Conservation (phyloP, 2,888 invertebrate genomes). For the Tenthredo livida region DNA sequence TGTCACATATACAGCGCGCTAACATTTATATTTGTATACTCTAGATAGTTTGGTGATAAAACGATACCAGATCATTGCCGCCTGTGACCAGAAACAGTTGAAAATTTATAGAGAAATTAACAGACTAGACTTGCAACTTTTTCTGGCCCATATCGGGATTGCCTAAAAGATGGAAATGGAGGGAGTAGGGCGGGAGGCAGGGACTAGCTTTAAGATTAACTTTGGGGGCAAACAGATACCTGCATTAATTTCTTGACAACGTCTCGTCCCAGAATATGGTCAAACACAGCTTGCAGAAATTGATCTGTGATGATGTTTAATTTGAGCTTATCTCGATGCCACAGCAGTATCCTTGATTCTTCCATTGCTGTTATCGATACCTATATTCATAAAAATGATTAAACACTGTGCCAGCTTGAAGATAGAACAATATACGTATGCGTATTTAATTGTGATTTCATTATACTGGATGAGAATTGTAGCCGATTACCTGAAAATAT, state of each 20-base stretch:
- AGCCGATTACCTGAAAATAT: constrained; percentile 86
- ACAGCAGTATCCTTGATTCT: constrained; percentile 89
- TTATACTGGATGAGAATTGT: not conserved
- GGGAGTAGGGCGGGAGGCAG: no score
- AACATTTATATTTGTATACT: constrained; percentile 50
- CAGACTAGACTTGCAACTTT: not conserved
- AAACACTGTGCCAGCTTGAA: not conserved
- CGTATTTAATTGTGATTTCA: not conserved
- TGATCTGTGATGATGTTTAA: constrained; percentile 90
- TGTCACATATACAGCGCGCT: constrained; percentile 67
- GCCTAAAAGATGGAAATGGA: not conserved
- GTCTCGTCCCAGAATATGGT: constrained; percentile 91
- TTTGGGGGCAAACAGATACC: constrained; percentile 79
- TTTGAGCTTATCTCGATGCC: constrained; percentile 93
- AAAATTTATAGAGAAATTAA: not conserved
- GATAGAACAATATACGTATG: constrained; percentile 25
- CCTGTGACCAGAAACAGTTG: not conserved
- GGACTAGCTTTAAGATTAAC: not conserved
- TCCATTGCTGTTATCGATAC: constrained; percentile 94
- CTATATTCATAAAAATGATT: constrained; percentile 76
- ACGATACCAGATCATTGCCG: constrained; percentile 38
- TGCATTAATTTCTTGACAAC: constrained; percentile 93
- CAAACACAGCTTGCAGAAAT: constrained; percentile 91
- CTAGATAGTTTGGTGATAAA: constrained; percentile 26
- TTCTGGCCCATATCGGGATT: not conserved